Percentiles rank a stretch among this genome's conserved stretches.
Conservation (phyloP, 1,140 invertebrate genomes). For the Achroia grisella region DNA sequence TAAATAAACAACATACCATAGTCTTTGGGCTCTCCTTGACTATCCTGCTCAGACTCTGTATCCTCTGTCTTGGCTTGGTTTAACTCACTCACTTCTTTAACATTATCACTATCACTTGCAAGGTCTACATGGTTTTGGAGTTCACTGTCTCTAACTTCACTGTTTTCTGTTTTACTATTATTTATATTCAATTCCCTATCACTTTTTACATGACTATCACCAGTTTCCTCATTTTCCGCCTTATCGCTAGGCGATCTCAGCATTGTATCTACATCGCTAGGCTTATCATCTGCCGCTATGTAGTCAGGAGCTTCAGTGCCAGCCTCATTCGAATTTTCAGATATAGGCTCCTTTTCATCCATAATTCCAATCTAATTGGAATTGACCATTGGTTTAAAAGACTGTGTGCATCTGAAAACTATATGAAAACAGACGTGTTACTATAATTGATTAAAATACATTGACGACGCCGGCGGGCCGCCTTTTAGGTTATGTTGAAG, state of each 20-base stretch:
- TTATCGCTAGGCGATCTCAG: constrained; percentile 20
- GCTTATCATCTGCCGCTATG: constrained; percentile 1
- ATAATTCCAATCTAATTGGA: constrained; percentile 44
- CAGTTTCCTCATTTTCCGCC: constrained; percentile 16
- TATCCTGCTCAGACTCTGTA: constrained; percentile 47
- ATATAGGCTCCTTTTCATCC: constrained; percentile 48
- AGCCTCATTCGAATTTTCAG: constrained; percentile 28
- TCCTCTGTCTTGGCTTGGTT: too few species aligned
- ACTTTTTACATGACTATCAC: constrained; percentile 18
- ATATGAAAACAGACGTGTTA: background rate
- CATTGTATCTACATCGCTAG: constrained; percentile 5
- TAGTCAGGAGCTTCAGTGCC: constrained; percentile 18
- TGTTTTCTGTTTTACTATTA: constrained; percentile 21
- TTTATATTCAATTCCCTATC: constrained; percentile 14
- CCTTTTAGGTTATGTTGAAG: constrained; percentile 51
- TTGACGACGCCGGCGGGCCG: constrained; percentile 33
- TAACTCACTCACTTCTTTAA: background rate
- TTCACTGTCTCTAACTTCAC: constrained; percentile 21
- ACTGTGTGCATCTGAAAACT: constrained; percentile 42
- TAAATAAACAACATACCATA: background rate
- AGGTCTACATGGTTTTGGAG: constrained; percentile 54
- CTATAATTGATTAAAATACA: constrained; percentile 1
- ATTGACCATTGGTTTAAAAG: constrained; percentile 11
- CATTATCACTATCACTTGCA: constrained; percentile 11
- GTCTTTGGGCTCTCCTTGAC: background rate